A percentile compares a stretch with the other conserved stretches of the same genome.
phyloP scores from a whole-genome alignment of 92 coral and sea anemone species.

The Epizoanthus rinbou region DNA sequence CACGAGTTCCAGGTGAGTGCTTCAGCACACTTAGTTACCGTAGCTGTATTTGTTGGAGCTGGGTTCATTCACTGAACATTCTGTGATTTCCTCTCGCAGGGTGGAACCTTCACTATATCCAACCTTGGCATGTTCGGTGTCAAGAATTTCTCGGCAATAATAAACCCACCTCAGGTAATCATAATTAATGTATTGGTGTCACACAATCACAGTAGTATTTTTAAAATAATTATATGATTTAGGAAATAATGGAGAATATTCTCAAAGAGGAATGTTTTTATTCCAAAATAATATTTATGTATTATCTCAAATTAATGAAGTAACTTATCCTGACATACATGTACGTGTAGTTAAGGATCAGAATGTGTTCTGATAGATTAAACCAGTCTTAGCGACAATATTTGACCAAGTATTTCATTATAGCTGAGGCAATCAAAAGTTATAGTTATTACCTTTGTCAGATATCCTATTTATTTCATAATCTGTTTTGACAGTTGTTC shows the following conservation, averaged over 20 bases:
- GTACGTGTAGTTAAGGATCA: too few species aligned
- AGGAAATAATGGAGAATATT: neutral
- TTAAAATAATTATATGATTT: neutral
- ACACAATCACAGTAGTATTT: neutral
- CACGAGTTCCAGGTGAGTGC: constrained; percentile 88
- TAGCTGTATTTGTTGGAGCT: neutral
- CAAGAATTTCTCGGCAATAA: constrained; percentile 95
- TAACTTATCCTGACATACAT: too few species aligned
- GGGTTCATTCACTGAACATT: neutral
- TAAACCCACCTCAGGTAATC: constrained; percentile 96
- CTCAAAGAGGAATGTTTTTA: too few species aligned
- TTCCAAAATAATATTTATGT: too few species aligned
- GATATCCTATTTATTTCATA: neutral
- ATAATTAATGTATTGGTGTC: neutral
- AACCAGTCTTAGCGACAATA: too few species aligned
- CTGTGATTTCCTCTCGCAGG: constrained; percentile 40
- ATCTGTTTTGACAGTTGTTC: neutral
- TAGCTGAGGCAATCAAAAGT: neutral
- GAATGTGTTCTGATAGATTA: too few species aligned
- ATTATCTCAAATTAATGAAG: too few species aligned
- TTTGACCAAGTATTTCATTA: too few species aligned
- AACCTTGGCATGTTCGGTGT: constrained; percentile 98
- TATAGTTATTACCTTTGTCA: neutral
- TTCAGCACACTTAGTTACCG: neutral
- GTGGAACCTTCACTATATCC: constrained; percentile 93